A percentile compares a stretch with the other conserved stretches of the same genome.
Evolutionary conservation across 92 coral and sea anemone genomes (phyloP).

Genomic region (Palythoa caribaeorum): DNA sequence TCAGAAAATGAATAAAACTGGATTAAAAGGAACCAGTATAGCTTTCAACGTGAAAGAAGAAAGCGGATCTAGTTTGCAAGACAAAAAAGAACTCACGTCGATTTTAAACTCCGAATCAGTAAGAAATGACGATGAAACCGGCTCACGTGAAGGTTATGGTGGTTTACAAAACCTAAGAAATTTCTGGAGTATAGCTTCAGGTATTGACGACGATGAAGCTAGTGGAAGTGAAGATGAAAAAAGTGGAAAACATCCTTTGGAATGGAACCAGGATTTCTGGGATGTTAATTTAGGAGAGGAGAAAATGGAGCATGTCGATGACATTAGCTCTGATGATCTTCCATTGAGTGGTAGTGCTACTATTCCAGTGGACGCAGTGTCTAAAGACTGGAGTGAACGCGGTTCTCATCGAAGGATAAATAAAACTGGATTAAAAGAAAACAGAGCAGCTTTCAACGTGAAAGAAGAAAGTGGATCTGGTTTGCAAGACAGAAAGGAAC

Average conservation of each 20-base stretch:
- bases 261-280: background rate
- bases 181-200: background rate
- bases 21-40: background rate
- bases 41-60: background rate
- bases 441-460: background rate
- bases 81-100: background rate
- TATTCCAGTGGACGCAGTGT: background rate
- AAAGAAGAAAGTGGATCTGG: conserved; percentile 3
- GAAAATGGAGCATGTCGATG: background rate
- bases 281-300: background rate
- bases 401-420: background rate
- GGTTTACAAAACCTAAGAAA: background rate
- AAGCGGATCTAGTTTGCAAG: background rate
- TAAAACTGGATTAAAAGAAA: background rate
- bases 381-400: background rate
- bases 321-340: background rate
- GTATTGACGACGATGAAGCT: background rate
- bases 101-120: background rate
- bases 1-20: background rate
- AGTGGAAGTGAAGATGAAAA: background rate
- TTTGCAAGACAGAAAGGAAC: background rate
- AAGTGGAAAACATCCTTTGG: background rate
- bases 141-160: background rate
- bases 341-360: background rate
- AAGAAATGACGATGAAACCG: background rate